phyloP scores from a whole-genome alignment of 2,113 vertebrate species.

The Pelmatolapia mariae region DNA sequence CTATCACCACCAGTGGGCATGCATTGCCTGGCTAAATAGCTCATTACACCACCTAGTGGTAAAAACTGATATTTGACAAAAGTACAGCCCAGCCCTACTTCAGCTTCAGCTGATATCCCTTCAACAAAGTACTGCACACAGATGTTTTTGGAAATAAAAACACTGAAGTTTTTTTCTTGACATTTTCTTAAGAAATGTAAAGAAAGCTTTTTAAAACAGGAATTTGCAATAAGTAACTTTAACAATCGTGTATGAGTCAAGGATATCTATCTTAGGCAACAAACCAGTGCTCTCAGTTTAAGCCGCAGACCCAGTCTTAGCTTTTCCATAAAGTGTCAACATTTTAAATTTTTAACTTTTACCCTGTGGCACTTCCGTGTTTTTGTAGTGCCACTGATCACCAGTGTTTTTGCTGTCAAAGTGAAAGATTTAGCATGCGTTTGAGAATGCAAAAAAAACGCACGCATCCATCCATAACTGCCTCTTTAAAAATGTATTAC shows the following conservation, averaged over 20 bases:
- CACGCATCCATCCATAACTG: background rate
- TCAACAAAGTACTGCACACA: background rate
- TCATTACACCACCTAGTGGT: background rate
- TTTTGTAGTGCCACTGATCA: background rate
- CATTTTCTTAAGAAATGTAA: background rate
- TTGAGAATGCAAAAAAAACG: background rate
- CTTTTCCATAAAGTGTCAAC: background rate
- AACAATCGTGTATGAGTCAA: background rate
- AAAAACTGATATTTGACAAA: background rate
- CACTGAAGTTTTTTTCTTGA: background rate
- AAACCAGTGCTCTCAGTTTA: background rate
- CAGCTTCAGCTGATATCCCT: background rate
- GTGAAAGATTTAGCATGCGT: background rate
- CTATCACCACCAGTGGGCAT: background rate
- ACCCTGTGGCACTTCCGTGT: background rate
- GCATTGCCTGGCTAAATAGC: background rate
- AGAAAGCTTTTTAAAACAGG: background rate
- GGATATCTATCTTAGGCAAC: background rate
- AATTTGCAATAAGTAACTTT: background rate
- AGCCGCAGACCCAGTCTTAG: background rate
- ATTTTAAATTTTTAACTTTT: background rate
- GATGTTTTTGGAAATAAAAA: background rate
- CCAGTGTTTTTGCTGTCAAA: background rate
- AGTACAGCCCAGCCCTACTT: background rate
- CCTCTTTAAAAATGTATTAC: slow-evolving; percentile 15